phyloP scores from a whole-genome alignment of 2,113 vertebrate genomes.

The Morone saxatilis region DNA sequence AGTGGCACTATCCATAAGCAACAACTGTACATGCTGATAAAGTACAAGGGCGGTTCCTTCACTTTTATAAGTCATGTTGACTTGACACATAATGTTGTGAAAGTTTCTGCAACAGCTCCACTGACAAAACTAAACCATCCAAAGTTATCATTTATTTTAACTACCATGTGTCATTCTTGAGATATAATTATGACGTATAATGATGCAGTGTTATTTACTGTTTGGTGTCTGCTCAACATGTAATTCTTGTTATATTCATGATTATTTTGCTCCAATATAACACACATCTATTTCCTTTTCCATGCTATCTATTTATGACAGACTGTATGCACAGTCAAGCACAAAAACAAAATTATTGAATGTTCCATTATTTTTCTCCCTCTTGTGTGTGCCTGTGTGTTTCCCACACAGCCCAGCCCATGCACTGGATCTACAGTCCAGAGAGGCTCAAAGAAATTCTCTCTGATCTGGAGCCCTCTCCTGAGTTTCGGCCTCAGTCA shows the following conservation, averaged over 20 bases:
- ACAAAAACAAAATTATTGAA: constrained; percentile 27
- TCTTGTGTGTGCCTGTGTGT: constrained; percentile 6
- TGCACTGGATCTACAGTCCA: constrained; percentile 82
- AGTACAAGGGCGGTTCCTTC: constrained; percentile 7
- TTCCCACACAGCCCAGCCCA: constrained; percentile 77
- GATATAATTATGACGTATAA: neutral
- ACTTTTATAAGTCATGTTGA: constrained; percentile 30
- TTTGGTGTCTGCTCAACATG: neutral
- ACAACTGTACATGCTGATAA: constrained; percentile 65
- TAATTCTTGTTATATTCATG: neutral
- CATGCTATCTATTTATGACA: neutral
- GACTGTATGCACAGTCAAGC: neutral
- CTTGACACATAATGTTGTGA: neutral
- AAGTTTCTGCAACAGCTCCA: constrained; percentile 7
- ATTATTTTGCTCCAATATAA: neutral
- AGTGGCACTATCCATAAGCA: neutral
- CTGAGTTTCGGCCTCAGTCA: constrained; percentile 81
- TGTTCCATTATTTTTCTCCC: constrained; percentile 17
- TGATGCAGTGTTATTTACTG: neutral
- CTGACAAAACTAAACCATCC: neutral
- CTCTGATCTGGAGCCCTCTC: constrained; percentile 73
- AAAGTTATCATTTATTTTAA: neutral
- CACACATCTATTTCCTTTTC: neutral
- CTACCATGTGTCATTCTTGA: neutral
- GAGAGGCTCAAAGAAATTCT: constrained; percentile 73